Evolutionary conservation across 2,797 vertebrate species (phyloP), one percentile per base, ranked within the genome.

Genomic region (Esox lucius): DNA sequence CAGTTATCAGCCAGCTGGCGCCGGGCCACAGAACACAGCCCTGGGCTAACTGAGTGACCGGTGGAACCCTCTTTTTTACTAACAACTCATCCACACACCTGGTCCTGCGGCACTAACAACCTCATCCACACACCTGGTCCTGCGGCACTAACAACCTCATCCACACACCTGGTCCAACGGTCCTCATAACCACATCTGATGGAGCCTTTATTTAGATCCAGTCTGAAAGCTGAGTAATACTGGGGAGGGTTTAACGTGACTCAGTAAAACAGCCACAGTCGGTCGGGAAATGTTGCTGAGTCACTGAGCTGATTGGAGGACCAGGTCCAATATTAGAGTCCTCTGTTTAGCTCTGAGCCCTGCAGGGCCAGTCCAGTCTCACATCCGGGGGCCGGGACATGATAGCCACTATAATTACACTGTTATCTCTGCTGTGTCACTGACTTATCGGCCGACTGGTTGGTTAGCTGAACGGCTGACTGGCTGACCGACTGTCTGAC

Each of bases 1-100:
- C 71, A 82, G 72, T 66, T 22, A 24, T 35, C 31, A 31, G 56
- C 49, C 49, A 22, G 22, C 42, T 19, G 28, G 13, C 39, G 46
- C 35, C 61, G 61, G 19, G 33, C 48, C 51, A 49, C 75, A 71
- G 35, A 68, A 22, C 56, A n/a, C 56, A 24, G 56, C 53, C 7
- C n/a, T 24, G 22, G 56, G 53, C 19, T 22, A 8, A 22, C n/a
- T 24, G 11, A 56, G n/a, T 22, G 5, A 56, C 22, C 5, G 9
- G 53, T 8, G 9, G 24, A 59, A 59, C 42, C 42, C 9, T 42
- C n/a, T n/a, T n/a, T n/a, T n/a, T n/a, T n/a, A n/a, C n/a, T n/a
- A 39, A 35, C 39, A 7, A 35, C 35, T n/a, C n/a, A n/a, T n/a
- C n/a, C n/a, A n/a, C n/a, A n/a, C n/a, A 39, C 35, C 35, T 39